Percentiles rank a stretch among this genome's conserved stretches.
phyloP scores from a whole-genome alignment of 2,113 vertebrate species.

The Phalacrocorax carbo region DNA sequence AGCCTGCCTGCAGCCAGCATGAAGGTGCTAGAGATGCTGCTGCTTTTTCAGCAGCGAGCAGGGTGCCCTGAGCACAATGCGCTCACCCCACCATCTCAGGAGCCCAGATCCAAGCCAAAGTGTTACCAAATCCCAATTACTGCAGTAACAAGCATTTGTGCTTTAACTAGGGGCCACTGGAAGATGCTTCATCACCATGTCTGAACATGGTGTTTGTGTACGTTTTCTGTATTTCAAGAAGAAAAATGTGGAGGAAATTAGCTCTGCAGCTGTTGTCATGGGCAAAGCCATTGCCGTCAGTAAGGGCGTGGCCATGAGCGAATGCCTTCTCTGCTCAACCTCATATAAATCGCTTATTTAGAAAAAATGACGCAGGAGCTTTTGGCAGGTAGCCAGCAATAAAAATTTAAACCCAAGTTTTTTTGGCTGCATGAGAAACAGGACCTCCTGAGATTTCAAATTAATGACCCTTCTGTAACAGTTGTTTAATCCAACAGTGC shows the following conservation, averaged over 20 bases:
- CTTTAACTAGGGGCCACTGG: background rate
- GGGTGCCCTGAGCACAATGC: fast-evolving
- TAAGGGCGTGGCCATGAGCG: fast-evolving
- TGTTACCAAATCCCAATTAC: fast-evolving
- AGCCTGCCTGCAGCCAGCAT: fast-evolving
- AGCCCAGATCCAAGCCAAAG: background rate
- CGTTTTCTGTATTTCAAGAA: background rate
- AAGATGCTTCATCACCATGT: background rate
- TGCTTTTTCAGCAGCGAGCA: background rate
- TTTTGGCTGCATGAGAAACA: background rate
- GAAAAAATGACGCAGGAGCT: background rate
- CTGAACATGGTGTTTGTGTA: background rate
- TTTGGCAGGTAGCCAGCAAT: background rate
- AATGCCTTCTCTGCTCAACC: background rate
- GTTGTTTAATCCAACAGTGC: background rate
- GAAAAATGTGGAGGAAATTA: background rate
- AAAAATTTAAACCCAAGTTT: background rate
- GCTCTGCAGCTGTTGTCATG: background rate
- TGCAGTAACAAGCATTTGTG: fast-evolving
- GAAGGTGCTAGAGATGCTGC: background rate
- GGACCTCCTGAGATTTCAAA: background rate
- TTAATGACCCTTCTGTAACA: background rate
- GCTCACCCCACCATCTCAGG: fast-evolving
- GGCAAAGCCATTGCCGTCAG: background rate
- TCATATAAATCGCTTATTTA: background rate